These are phyloP conservation scores for Mythimna impura DNA, from an alignment of 2,888 invertebrate species.

Conservation along the genomic window DNA sequence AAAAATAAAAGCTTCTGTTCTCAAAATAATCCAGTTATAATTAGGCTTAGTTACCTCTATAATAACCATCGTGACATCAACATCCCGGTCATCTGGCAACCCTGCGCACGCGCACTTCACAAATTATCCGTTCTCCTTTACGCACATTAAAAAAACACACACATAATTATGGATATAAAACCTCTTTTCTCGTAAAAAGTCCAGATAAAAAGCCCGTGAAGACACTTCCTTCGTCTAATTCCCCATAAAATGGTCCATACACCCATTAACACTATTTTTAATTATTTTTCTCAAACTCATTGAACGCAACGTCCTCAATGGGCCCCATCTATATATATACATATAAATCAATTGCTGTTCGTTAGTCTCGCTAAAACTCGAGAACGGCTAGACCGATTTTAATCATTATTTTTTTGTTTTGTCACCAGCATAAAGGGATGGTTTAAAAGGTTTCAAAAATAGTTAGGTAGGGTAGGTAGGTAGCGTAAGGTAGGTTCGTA, in stretches of 20 bases:
- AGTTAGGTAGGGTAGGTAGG: too few relatives aligned
- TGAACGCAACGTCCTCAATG: constrained; percentile 89
- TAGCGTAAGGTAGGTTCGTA: too few relatives aligned
- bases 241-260: constrained; percentile 84
- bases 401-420: too few relatives aligned
- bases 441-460: too few relatives aligned
- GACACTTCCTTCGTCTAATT: constrained; percentile 85
- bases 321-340: constrained; percentile 69
- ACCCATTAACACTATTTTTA: constrained; percentile 88
- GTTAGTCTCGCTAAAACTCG: too few relatives aligned
- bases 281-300: constrained; percentile 80
- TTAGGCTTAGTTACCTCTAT: constrained; percentile 11
- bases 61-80: constrained; percentile 44
- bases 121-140: constrained; percentile 82
- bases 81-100: constrained; percentile 59
- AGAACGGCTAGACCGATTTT: too few relatives aligned
- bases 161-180: constrained; percentile 89
- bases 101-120: constrained; percentile 71
- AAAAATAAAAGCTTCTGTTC: not conserved
- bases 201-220: constrained; percentile 86
- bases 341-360: too few relatives aligned
- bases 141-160: constrained; percentile 79
- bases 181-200: constrained; percentile 85
- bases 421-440: too few relatives aligned
- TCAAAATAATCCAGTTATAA: constrained; percentile 30